Conservation (phyloP, 2,797 vertebrate genomes). For the Paguma larvata region DNA sequence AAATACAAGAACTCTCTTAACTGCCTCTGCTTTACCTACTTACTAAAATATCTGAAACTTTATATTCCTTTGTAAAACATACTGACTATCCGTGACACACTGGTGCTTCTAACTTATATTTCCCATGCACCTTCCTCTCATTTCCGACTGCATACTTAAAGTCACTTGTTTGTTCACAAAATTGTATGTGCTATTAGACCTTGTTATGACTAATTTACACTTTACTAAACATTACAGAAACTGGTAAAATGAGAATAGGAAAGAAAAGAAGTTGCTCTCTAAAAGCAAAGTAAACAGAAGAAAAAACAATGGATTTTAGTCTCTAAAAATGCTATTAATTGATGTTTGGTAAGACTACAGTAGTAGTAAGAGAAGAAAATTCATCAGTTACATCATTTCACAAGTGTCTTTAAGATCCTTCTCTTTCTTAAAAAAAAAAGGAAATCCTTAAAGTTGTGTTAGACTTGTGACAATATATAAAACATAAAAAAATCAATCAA, state of each 20-base stretch:
- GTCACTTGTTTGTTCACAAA: background rate
- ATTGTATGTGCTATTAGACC: background rate
- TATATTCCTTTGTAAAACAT: background rate
- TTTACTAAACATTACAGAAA: background rate
- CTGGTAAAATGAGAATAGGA: background rate
- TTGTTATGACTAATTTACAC: background rate
- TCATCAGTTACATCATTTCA: background rate
- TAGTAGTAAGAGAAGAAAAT: background rate
- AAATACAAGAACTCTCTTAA: background rate
- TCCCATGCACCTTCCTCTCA: background rate
- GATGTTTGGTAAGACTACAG: background rate
- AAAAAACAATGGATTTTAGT: background rate
- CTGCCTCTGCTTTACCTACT: background rate
- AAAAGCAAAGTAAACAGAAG: background rate
- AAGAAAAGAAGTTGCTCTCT: background rate
- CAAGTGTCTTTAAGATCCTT: background rate
- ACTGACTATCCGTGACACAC: background rate
- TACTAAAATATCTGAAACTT: background rate
- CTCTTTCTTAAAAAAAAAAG: background rate
- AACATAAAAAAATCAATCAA: background rate
- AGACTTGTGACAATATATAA: background rate
- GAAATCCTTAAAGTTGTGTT: background rate
- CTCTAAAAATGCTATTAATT: background rate
- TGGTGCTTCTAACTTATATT: background rate
- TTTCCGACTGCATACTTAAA: background rate